Percentiles rank a stretch among this genome's conserved stretches.
Evolutionary conservation across 2,113 vertebrate species (phyloP).

Genomic region (Junco hyemalis): DNA sequence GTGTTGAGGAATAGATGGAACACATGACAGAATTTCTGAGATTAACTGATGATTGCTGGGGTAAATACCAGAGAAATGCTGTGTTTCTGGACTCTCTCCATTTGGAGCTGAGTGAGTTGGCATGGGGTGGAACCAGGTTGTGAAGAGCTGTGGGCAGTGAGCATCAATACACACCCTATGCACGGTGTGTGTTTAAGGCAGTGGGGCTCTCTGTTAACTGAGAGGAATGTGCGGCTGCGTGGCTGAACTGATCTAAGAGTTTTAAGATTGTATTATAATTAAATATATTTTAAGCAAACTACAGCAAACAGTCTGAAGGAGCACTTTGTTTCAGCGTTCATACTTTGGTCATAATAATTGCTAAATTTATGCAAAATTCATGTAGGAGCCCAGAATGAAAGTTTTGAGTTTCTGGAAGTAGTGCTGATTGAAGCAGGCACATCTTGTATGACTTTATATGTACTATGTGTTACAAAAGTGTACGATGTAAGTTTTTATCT

Average conservation of each 20-base stretch:
- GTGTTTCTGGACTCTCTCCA: neutral
- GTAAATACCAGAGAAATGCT: neutral
- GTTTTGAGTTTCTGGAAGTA: neutral
- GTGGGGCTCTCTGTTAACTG: neutral
- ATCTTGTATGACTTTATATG: neutral
- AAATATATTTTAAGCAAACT: neutral
- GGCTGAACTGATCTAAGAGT: neutral
- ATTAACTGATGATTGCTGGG: neutral
- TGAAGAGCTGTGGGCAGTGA: neutral
- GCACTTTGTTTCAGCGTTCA: neutral
- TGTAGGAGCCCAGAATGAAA: neutral
- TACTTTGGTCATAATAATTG: neutral
- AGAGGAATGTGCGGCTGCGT: neutral
- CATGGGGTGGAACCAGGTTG: neutral
- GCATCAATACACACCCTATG: neutral
- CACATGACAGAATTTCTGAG: neutral
- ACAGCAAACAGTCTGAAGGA: neutral
- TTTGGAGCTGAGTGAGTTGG: neutral
- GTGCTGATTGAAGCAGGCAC: neutral
- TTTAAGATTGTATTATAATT: neutral
- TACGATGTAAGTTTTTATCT: too few relatives aligned
- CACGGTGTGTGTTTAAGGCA: neutral
- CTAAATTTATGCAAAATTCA: neutral
- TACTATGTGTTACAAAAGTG: neutral
- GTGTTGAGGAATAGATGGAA: neutral